These are phyloP conservation scores for Drosophila simulans DNA, from an alignment of 1,140 invertebrate species.

Conservation along the genomic window DNA sequence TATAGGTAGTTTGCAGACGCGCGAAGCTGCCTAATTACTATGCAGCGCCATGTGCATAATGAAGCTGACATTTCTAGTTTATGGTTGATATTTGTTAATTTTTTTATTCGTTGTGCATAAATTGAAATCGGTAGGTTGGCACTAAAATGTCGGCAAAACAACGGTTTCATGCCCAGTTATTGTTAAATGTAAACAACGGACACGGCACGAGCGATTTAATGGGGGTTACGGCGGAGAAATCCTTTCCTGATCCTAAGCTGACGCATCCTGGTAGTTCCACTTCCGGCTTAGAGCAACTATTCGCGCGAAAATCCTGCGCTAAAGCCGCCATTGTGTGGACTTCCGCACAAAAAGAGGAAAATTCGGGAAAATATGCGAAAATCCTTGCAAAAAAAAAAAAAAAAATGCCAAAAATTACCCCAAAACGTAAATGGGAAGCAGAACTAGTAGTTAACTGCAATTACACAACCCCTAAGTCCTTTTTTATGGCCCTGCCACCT, in stretches of 20 bases:
- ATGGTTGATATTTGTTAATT: constrained; percentile 76
- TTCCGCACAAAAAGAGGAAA: constrained; percentile 28
- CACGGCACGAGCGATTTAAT: constrained; percentile 15
- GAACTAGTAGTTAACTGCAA: constrained; percentile 71
- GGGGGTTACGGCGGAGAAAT: constrained; percentile 13
- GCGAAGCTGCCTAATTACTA: constrained; percentile 69
- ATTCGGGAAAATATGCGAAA: constrained; percentile 38
- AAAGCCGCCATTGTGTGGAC: constrained; percentile 44
- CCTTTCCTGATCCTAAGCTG: constrained; percentile 44
- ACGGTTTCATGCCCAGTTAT: constrained; percentile 79
- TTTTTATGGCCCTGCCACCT: constrained; percentile 75
- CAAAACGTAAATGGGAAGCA: constrained; percentile 36
- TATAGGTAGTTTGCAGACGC: constrained; percentile 45
- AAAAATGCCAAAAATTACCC: constrained; percentile 47
- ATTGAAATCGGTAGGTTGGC: constrained; percentile 61
- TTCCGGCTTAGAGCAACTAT: constrained; percentile 64
- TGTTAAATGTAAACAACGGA: constrained; percentile 64
- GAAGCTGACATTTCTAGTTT: constrained; percentile 81
- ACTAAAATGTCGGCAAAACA: constrained; percentile 76
- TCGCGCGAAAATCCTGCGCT: constrained; percentile 66
- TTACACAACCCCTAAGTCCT: constrained; percentile 63
- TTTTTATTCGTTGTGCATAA: constrained; percentile 46
- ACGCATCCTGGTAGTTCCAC: constrained; percentile 46
- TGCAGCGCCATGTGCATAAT: constrained; percentile 82
- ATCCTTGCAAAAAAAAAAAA: constrained; percentile 41